phyloP scores from a whole-genome alignment of 1,140 invertebrate species.

The Drosophila pandora region DNA sequence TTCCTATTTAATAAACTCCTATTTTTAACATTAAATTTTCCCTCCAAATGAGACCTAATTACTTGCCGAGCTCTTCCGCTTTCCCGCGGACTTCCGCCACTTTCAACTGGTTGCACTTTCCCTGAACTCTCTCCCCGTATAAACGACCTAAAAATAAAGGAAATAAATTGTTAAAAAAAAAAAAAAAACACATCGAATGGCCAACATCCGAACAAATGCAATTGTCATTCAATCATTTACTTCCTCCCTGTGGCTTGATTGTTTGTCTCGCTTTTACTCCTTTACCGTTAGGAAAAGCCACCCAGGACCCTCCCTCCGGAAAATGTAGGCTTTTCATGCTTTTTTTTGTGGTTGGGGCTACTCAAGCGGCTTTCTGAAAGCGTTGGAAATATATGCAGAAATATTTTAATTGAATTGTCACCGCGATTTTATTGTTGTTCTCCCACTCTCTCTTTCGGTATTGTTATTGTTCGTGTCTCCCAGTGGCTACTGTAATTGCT shows the following conservation, averaged over 20 bases:
- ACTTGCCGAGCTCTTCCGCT: conserved; percentile 27
- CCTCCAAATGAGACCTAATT: conserved; percentile 30
- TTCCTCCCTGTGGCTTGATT: conserved; percentile 48
- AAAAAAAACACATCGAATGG: conserved; percentile 11
- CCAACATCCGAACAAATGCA: conserved; percentile 43
- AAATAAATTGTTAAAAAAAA: conserved; percentile 1
- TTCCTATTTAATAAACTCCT: too few relatives aligned
- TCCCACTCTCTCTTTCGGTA: neutral
- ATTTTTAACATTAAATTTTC: too few relatives aligned
- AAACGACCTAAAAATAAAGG: conserved; percentile 2
- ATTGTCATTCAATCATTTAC: conserved; percentile 61
- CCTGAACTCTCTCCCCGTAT: conserved; percentile 13
- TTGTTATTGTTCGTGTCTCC: conserved; percentile 7
- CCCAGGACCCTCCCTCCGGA: neutral
- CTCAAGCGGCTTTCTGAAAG: conserved; percentile 67
- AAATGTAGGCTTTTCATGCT: conserved; percentile 43
- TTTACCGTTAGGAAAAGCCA: neutral
- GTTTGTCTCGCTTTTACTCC: conserved; percentile 21
- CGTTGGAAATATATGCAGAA: conserved; percentile 74
- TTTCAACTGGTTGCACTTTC: conserved; percentile 12
- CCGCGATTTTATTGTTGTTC: conserved; percentile 64
- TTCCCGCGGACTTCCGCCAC: neutral
- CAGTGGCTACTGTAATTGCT: conserved; percentile 33
- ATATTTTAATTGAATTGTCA: conserved; percentile 82
- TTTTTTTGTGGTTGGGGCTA: conserved; percentile 51